phyloP scores from a whole-genome alignment of 2,888 invertebrate species.

The Lepidochitona cinerea region DNA sequence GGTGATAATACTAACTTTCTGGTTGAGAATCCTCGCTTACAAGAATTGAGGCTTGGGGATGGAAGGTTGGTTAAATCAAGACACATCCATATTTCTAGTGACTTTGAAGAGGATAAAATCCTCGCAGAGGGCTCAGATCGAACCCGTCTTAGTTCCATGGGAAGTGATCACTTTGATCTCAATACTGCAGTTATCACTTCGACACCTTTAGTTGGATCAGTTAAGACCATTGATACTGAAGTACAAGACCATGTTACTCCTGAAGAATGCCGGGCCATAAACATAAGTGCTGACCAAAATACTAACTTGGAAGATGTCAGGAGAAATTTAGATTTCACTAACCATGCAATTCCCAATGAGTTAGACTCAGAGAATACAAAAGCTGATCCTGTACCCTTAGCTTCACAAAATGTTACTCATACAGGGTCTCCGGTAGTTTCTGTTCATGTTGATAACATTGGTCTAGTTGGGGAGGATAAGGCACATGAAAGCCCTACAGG shows the following conservation, averaged over 20 bases:
- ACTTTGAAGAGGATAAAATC: neutral
- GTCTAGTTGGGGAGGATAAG: no score
- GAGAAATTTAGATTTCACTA: neutral
- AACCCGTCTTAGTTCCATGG: neutral
- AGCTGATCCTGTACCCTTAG: neutral
- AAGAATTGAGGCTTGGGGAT: neutral
- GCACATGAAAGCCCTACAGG: neutral
- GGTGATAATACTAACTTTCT: neutral
- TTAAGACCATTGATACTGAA: neutral
- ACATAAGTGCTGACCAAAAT: neutral
- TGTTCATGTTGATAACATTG: no score
- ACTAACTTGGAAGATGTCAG: neutral
- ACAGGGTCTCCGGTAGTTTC: neutral
- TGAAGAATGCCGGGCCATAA: neutral
- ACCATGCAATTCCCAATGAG: slow-evolving; percentile 10
- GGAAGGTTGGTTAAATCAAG: neutral
- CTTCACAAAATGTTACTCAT: neutral
- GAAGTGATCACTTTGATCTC: neutral
- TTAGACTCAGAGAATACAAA: slow-evolving; percentile 9
- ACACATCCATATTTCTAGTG: neutral
- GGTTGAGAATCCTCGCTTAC: neutral
- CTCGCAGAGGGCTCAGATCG: neutral
- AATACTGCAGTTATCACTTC: slow-evolving; percentile 39
- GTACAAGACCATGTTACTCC: neutral
- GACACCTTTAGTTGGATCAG: slow-evolving; percentile 32